A percentile compares a stretch with the other conserved stretches of the same genome.
phyloP scores from a whole-genome alignment of 2,888 invertebrate genomes.

The Rambutsinella grinnellia region DNA sequence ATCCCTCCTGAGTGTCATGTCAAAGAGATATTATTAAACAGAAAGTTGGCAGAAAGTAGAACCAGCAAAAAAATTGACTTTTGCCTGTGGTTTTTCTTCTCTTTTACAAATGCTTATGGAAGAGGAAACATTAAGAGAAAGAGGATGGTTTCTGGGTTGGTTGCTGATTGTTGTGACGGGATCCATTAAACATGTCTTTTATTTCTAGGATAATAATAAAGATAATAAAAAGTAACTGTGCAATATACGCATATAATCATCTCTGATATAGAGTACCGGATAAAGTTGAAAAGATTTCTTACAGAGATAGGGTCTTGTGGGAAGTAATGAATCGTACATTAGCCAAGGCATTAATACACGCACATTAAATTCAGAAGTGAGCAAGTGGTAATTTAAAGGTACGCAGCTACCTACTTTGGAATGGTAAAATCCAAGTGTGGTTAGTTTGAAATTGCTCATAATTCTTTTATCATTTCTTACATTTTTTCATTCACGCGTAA shows the following conservation, averaged over 20 bases:
- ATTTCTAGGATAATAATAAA: slow-evolving; percentile 12
- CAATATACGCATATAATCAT: background rate
- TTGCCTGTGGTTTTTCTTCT: slow-evolving; percentile 34
- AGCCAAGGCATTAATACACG: background rate
- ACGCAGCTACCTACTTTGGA: no score
- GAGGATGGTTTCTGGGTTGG: slow-evolving; percentile 31
- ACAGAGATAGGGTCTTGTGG: background rate
- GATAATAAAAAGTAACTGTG: slow-evolving; percentile 16
- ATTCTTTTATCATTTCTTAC: no score
- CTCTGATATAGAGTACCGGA: background rate
- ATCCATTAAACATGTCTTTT: slow-evolving; percentile 39
- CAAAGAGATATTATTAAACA: slow-evolving; percentile 15
- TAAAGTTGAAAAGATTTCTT: slow-evolving; percentile 11
- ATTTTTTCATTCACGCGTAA: no score
- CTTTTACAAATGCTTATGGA: slow-evolving; percentile 12
- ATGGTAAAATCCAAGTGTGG: no score
- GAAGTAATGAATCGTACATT: background rate
- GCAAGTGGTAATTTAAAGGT: no score
- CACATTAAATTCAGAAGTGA: no score
- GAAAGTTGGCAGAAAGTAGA: slow-evolving; percentile 11
- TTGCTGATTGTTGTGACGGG: slow-evolving; percentile 46
- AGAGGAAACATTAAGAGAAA: slow-evolving; percentile 39
- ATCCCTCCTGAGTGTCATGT: background rate
- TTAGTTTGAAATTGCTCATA: no score
- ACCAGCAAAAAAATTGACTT: background rate